A percentile compares a stretch with the other conserved stretches of the same genome.
Evolutionary conservation across 1,140 invertebrate species (phyloP).

Genomic region (Plutomurus gul): DNA sequence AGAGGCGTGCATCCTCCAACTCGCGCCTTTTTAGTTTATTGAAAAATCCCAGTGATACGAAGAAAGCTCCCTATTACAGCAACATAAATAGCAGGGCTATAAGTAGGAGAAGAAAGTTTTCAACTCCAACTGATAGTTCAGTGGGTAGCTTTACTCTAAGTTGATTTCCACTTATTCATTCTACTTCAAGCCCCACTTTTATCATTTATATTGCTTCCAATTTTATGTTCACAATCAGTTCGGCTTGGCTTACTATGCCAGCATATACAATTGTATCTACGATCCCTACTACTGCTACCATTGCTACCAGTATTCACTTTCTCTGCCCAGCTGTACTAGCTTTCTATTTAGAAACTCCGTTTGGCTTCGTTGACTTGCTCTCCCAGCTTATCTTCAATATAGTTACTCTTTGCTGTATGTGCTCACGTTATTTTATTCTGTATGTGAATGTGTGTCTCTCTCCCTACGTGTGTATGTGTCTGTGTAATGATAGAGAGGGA

Average conservation of each 20-base stretch:
- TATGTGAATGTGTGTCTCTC: background rate
- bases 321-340: too few species aligned
- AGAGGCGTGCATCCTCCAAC: too few species aligned
- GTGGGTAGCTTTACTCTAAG: background rate
- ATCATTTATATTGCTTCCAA: constrained; percentile 9
- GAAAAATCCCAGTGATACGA: too few species aligned
- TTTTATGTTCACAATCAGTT: constrained; percentile 22
- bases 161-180: background rate
- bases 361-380: background rate
- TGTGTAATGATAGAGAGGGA: background rate
- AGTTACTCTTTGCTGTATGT: background rate
- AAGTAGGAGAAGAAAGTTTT: background rate
- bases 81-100: too few species aligned
- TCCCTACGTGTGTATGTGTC: too few species aligned
- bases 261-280: too few species aligned
- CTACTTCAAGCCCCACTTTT: background rate
- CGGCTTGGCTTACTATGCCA: background rate
- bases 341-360: background rate
- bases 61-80: too few species aligned
- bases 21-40: too few species aligned
- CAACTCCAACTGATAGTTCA: background rate
- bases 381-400: background rate
- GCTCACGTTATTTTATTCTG: background rate
- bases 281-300: too few species aligned
- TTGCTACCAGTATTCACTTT: too few species aligned